Conservation (phyloP, 2,888 invertebrate genomes). For the Drosophila leonis region DNA sequence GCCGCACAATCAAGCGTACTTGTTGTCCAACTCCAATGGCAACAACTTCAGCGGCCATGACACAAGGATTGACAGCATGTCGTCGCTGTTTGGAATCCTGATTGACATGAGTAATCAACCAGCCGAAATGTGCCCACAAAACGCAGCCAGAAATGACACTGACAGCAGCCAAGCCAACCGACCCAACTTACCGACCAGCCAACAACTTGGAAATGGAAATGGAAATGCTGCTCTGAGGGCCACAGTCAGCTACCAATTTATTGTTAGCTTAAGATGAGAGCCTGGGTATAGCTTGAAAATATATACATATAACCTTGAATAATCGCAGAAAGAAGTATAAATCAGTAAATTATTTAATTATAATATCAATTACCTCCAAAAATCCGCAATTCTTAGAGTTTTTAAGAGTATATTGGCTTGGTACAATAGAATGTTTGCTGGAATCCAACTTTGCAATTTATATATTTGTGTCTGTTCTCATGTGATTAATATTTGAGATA, state of each 20-base stretch:
- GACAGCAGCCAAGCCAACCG: conserved; percentile 58
- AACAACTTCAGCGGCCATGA: conserved; percentile 77
- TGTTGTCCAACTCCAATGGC: conserved; percentile 61
- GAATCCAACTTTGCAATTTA: too few relatives aligned
- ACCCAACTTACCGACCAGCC: conserved; percentile 28
- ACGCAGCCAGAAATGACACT: conserved; percentile 80
- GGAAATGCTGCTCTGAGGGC: conserved; percentile 8
- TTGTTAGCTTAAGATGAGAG: conserved; percentile 5
- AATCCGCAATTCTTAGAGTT: neutral
- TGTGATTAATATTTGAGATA: too few relatives aligned
- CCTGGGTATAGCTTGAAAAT: neutral
- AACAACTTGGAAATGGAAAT: too few relatives aligned
- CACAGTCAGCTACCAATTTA: conserved; percentile 25
- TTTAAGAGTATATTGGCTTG: neutral
- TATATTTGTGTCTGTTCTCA: too few relatives aligned
- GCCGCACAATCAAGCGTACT: conserved; percentile 69
- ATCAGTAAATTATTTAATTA: neutral
- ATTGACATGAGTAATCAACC: conserved; percentile 85
- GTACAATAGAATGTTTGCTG: too few relatives aligned
- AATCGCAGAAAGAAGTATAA: neutral
- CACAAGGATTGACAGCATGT: conserved; percentile 85
- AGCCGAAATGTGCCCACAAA: conserved; percentile 84
- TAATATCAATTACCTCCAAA: neutral
- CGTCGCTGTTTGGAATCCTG: conserved; percentile 84
- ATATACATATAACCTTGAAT: neutral